phyloP scores from a whole-genome alignment of 2,797 vertebrate genomes.

The Chlorospingus flavigularis region DNA sequence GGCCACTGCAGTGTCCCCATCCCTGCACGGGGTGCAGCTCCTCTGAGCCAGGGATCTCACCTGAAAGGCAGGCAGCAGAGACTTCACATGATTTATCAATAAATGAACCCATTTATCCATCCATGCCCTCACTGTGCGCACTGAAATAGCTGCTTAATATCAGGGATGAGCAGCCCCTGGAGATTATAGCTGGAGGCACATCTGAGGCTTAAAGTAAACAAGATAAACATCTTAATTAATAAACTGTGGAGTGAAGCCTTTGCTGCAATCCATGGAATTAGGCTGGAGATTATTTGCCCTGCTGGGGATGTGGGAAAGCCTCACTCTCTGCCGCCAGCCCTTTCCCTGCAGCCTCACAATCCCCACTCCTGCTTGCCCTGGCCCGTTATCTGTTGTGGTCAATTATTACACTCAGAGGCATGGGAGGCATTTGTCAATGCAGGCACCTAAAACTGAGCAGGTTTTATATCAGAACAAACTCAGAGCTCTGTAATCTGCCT shows the following conservation, averaged over 20 bases:
- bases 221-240: constrained; percentile 11
- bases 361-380: background rate
- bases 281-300: background rate
- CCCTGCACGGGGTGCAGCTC: background rate
- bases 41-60: background rate
- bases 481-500: background rate
- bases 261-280: background rate
- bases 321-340: background rate
- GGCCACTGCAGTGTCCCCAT: background rate
- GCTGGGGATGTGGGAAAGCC: background rate
- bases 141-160: background rate
- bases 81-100: background rate
- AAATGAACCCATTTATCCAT: background rate
- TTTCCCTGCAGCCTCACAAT: background rate
- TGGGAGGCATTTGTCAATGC: background rate
- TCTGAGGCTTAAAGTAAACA: background rate
- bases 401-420: background rate
- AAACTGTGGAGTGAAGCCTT: background rate
- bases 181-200: background rate
- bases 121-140: accelerated
- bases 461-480: background rate
- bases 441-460: background rate
- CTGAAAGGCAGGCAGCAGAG: background rate
- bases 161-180: background rate
- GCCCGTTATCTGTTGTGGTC: background rate